Percentiles rank a stretch among this genome's conserved stretches.
phyloP scores from a whole-genome alignment of 2,888 invertebrate species.

The Ditylenchus weischeri region DNA sequence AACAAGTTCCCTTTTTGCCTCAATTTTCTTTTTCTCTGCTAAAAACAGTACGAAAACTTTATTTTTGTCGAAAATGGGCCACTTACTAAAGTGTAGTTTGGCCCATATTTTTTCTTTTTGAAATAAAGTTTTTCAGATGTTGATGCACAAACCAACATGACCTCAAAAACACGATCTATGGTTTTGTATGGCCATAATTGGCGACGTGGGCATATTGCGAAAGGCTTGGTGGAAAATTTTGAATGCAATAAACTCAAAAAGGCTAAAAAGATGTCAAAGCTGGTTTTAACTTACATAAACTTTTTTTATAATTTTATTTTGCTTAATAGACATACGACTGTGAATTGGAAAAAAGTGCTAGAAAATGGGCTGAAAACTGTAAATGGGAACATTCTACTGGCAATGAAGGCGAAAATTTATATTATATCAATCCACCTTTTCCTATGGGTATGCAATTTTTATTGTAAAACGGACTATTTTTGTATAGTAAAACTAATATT shows the following conservation, averaged over 20 bases:
- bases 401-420: slow-evolving; percentile 11
- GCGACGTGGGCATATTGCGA: not conserved
- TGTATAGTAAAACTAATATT: too few relatives aligned
- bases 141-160: not conserved
- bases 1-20: too few relatives aligned
- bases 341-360: slow-evolving; percentile 9
- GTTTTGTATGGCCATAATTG: not conserved
- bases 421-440: not conserved
- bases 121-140: not conserved
- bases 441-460: not conserved
- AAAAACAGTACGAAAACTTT: too few relatives aligned
- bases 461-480: too few relatives aligned
- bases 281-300: too few relatives aligned
- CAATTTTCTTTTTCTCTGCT: too few relatives aligned
- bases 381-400: slow-evolving; percentile 11
- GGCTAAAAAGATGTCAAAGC: not conserved
- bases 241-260: not conserved
- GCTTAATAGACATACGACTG: slow-evolving; percentile 8
- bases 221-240: not conserved
- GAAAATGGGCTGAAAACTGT: slow-evolving; percentile 3
- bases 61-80: too few relatives aligned
- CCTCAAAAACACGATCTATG: not conserved
- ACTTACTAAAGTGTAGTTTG: too few relatives aligned
- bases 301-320: too few relatives aligned
- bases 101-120: not conserved